Conservation (phyloP, 2,113 vertebrate species). For the Bolborhynchus lineola region DNA sequence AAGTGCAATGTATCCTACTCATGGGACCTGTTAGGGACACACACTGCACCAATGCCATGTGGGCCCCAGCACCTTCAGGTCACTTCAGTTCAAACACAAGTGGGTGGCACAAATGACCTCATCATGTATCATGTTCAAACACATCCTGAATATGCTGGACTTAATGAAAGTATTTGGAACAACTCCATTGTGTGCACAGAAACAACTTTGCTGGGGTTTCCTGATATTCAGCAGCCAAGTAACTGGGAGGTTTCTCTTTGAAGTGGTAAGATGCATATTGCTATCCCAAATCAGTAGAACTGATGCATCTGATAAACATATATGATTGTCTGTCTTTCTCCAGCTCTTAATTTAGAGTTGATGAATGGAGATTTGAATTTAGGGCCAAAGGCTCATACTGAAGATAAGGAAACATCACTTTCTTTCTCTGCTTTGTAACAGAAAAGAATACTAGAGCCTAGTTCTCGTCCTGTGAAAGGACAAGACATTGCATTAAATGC, state of each 20-base stretch:
- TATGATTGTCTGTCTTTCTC: neutral
- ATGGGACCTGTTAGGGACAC: fast-evolving
- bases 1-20: neutral
- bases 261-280: neutral
- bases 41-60: neutral
- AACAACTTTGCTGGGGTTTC: neutral
- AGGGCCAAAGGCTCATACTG: neutral
- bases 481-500: neutral
- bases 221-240: neutral
- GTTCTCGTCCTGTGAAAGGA: neutral
- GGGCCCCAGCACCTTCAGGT: neutral
- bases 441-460: neutral
- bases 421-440: neutral
- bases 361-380: neutral
- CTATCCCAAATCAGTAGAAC: neutral
- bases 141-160: neutral
- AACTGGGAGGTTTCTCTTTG: neutral
- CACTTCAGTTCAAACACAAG: neutral
- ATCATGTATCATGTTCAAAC: neutral
- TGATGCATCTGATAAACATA: neutral
- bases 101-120: neutral
- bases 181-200: neutral
- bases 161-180: neutral
- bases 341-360: neutral
- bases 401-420: neutral